Percentiles rank a stretch among this genome's conserved stretches.
These are phyloP conservation scores for Mallotus villosus DNA, from an alignment of 2,797 vertebrate genomes.

Conservation along the genomic window DNA sequence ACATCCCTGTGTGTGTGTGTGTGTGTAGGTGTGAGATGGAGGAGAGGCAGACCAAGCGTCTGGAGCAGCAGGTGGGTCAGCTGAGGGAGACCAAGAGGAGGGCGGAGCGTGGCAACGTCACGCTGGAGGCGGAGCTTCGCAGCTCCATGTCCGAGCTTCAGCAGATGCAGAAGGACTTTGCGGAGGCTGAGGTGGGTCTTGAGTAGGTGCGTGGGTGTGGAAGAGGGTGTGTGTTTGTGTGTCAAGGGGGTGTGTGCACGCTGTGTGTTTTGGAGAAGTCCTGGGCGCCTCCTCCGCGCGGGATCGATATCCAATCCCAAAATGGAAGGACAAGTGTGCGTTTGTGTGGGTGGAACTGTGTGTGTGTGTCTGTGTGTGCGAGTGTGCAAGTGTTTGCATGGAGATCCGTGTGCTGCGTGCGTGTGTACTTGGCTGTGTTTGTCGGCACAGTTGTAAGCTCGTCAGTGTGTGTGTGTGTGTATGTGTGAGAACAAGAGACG, in stretches of 20 bases:
- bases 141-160: constrained; percentile 59
- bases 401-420: background rate
- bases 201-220: too few species aligned
- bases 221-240: constrained; percentile 1
- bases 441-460: background rate
- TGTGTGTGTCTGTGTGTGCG: background rate
- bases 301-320: too few species aligned
- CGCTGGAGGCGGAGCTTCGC: constrained; percentile 56
- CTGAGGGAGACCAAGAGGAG: constrained; percentile 63
- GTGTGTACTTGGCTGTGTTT: background rate
- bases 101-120: constrained; percentile 49
- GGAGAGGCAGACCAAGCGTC: constrained; percentile 56
- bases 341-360: background rate
- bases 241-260: background rate
- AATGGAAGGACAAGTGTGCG: background rate
- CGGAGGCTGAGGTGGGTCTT: constrained; percentile 37
- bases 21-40: constrained; percentile 65
- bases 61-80: constrained; percentile 66
- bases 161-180: constrained; percentile 55
- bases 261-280: background rate
- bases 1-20: background rate
- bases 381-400: background rate
- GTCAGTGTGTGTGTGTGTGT: constrained; percentile 2
- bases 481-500: background rate
- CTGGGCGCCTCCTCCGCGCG: too few species aligned